Evolutionary conservation across 2,888 invertebrate genomes (phyloP), one percentile per base, ranked within the genome.

Genomic region (Tenthredo amoena): DNA sequence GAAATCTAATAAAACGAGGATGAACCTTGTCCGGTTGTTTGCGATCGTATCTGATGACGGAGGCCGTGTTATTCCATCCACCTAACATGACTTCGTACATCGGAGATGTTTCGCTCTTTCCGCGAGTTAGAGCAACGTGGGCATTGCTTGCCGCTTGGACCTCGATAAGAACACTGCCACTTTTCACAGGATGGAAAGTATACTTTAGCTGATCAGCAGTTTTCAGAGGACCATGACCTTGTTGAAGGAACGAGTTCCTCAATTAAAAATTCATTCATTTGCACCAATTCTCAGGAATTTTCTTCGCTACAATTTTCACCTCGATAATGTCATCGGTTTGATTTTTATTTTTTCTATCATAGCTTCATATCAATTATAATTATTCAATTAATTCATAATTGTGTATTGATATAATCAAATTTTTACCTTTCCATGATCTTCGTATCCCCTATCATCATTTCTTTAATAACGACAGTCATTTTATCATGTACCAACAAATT

Each of bases 31-130:
- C 96, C 50, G 96, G 96, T 90, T 95, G 95, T 92, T 95, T 94
- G 88, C 95, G 94, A 94, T 95, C 95, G 92, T 95, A 94, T 91
- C 96, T 95, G 92, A 96, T 96, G 87, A 95, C 96, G 62, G 96
- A 96, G 88, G 95, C 95, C 76, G 94, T 94, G 92, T 96, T 96
- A 87, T 95, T 95, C 96, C 96, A 96, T 86, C 96, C 96, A 83
- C 96, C 96, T 88, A 96, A 94, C 89, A 96, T 95, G 88, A 96
- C 94, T 94, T 96, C 96, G 91, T 96, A 96, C 94, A 96, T 95
- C 40, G 95, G 95, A 88, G 95, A 95, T 85, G 95, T 94, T 90
- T 95, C 95, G 65, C 92, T 94, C 79, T 95, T 95, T 26, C 93
- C 94, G 87, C 93, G 91, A 68, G 95, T 95, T 87, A 96, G 94